phyloP scores from a whole-genome alignment of 37 sponge, comb jelly and placozoan species.

The Tethya wilhelma region DNA sequence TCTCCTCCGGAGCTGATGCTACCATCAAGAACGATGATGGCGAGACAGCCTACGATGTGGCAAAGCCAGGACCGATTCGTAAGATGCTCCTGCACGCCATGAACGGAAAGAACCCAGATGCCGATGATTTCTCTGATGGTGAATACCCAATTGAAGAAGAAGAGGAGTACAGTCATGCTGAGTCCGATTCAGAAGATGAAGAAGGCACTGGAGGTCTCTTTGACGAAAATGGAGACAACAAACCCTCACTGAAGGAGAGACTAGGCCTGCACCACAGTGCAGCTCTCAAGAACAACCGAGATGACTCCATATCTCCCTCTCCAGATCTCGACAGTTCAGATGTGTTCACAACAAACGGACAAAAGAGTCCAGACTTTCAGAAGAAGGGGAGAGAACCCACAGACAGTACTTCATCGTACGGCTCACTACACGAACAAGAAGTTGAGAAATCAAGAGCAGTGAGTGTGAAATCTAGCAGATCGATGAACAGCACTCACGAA shows the following conservation, averaged over 20 bases:
- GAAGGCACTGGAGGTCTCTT: conserved; percentile 13
- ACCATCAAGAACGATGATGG: conserved; percentile 54
- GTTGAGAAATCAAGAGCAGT: not conserved
- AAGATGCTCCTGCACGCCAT: conserved; percentile 74
- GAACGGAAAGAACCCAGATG: conserved; percentile 62
- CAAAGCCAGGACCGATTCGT: conserved; percentile 51
- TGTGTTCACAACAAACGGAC: conserved; percentile 28
- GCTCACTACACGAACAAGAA: conserved; percentile 36
- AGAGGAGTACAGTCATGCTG: conserved; percentile 66
- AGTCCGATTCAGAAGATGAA: conserved; percentile 75
- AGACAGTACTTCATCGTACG: conserved; percentile 52
- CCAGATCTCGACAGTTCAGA: conserved; percentile 35
- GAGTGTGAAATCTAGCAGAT: not conserved
- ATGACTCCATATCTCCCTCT: conserved; percentile 20
- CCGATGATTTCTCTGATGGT: conserved; percentile 58
- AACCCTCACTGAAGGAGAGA: conserved; percentile 30
- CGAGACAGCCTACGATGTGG: conserved; percentile 74
- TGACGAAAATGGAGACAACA: conserved; percentile 1
- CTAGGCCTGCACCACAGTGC: conserved; percentile 24
- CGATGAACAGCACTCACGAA: too few relatives aligned
- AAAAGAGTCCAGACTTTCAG: not conserved
- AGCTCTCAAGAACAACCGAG: conserved; percentile 18
- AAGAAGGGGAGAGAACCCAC: conserved; percentile 18
- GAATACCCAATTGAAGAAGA: conserved; percentile 66
- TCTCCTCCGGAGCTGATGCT: conserved; percentile 67